Conservation (phyloP, 2,113 vertebrate species). For the Gallinago undulata region DNA sequence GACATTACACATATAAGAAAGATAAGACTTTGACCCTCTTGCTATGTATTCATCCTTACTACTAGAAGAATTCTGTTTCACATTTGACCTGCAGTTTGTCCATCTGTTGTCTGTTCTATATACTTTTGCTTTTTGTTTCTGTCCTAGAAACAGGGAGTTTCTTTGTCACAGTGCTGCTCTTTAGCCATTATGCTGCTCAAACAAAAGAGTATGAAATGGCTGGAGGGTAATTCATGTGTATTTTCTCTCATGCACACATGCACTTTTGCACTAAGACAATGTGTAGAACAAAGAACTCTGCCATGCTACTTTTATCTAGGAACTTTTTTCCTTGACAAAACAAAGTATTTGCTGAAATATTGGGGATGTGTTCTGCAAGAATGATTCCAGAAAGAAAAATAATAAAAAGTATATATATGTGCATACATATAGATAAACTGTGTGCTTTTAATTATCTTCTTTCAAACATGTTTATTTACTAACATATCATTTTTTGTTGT, state of each 20-base stretch:
- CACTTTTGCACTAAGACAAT: not conserved
- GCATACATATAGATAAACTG: not conserved
- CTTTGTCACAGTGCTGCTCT: not conserved
- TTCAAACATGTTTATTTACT: not conserved
- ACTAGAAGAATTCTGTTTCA: not conserved
- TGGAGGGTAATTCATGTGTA: rapidly evolving
- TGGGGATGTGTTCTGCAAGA: not conserved
- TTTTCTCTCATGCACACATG: not conserved
- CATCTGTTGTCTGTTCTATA: not conserved
- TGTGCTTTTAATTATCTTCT: not conserved
- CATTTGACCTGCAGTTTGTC: not conserved
- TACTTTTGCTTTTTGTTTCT: not conserved
- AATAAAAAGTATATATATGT: not conserved
- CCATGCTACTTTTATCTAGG: not conserved
- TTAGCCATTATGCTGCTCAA: not conserved
- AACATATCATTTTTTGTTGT: not conserved
- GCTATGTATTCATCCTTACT: not conserved
- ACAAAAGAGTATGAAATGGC: not conserved
- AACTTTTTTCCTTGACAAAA: not conserved
- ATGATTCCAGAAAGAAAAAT: not conserved
- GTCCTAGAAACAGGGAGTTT: not conserved
- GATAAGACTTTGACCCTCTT: not conserved
- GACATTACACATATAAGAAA: not conserved
- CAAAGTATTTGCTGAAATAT: not conserved
- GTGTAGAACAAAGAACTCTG: not conserved